Evolutionary conservation across 2,888 invertebrate genomes (phyloP), one percentile per base, ranked within the genome.

Genomic region (Cantharis rustica): DNA sequence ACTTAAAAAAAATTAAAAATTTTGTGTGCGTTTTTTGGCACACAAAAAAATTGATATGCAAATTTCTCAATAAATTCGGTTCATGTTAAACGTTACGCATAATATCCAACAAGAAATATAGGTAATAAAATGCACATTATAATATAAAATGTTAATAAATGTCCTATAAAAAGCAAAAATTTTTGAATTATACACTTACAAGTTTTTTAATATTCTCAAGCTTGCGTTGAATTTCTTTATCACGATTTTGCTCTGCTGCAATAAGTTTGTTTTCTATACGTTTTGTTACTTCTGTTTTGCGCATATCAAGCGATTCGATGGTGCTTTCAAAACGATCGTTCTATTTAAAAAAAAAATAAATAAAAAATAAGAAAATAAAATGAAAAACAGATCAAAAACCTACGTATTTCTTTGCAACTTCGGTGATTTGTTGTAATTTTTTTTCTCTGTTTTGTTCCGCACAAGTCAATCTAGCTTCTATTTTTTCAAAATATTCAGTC

Each of bases 401-500:
- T 92, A 96, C 96, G 91, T 95, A 94, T 89, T 95, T 94, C 89
- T 94, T 95, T 86, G 94, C 93, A 88, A 92, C 93, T 88, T 96
- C 95, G 88, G 96, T 91, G 90, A 95, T 94, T 89, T 94, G 95
- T 90, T 95, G 94, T 80, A 96, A 92, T 89, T 95, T 95, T 88
- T 93, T 93, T 88, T 95, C 94, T 82, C 96, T 92, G 87, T 96
- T 96, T 88, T 92, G 92, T 89, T 95, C 95, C 80, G 95, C 95
- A 81, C 93, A 91, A 84, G 92, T 93, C 85, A 96, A 91, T 89
- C 95, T 96, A 86, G 91, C 93, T 89, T 89, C 89, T 78, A 90
- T 85, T 83, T 90, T 89, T 84, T 90, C 90, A 84, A 90, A 89
- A 85, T 82, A 84, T 80, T 90, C 89, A 75, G 84, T 84, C 81